Percentiles rank a stretch among this genome's conserved stretches.
Evolutionary conservation across 2,113 vertebrate species (phyloP).

Genomic region (Ciconia boyciana): DNA sequence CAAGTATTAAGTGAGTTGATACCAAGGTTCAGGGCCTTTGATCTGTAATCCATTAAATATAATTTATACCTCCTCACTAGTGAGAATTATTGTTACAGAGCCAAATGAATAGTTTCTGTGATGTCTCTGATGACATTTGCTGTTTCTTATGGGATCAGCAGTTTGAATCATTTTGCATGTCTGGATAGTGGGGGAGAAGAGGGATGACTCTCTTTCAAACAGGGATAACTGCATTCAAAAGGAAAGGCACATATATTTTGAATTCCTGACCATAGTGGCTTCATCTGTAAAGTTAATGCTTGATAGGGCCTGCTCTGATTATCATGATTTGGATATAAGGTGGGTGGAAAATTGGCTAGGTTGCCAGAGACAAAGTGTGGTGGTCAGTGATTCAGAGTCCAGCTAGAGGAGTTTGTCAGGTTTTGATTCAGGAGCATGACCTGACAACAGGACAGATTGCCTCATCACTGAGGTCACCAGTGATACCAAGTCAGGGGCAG

Average conservation of each 20-base stretch:
- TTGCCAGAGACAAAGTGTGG: neutral
- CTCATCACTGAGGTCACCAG: neutral
- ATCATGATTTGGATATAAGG: neutral
- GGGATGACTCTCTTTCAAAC: neutral
- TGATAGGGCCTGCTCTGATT: neutral
- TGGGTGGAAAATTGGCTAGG: neutral
- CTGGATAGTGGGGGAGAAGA: neutral
- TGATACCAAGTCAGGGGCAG: neutral
- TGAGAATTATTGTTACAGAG: neutral
- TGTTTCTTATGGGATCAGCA: neutral
- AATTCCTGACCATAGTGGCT: neutral
- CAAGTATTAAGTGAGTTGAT: neutral
- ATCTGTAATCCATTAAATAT: slow-evolving; percentile 11
- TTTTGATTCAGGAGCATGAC: neutral
- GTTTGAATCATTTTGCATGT: neutral
- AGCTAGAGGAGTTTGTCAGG: neutral
- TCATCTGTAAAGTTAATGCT: neutral
- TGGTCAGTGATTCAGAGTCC: neutral
- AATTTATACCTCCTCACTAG: neutral
- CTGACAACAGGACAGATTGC: neutral
- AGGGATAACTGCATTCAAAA: neutral
- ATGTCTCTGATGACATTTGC: neutral
- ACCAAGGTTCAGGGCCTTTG: neutral
- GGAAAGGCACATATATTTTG: neutral
- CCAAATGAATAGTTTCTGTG: neutral